Evolutionary conservation across 2,113 vertebrate genomes (phyloP).

Genomic region (Megaleporinus macrocephalus): DNA sequence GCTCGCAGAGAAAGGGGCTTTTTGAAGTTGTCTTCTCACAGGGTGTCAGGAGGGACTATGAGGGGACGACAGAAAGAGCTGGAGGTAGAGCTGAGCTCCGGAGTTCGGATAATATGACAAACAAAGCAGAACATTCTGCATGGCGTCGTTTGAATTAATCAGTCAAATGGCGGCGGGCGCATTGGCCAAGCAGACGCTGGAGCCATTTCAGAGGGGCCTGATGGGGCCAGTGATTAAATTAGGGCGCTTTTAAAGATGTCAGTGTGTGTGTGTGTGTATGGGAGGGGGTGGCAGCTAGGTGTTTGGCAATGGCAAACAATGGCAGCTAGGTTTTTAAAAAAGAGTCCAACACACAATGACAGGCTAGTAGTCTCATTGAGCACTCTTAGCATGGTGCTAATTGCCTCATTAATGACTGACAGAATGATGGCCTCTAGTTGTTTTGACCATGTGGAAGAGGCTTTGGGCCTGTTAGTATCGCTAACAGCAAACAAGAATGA

Average conservation of each 20-base stretch:
- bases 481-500: not conserved
- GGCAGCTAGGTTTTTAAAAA: constrained; percentile 35
- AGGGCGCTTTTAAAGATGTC: constrained; percentile 71
- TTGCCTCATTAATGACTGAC: constrained; percentile 34
- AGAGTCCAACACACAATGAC: constrained; percentile 45
- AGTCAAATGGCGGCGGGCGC: constrained; percentile 74
- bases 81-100: constrained; percentile 51
- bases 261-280: constrained; percentile 15
- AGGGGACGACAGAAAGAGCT: constrained; percentile 42
- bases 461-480: not conserved
- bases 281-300: constrained; percentile 43
- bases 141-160: constrained; percentile 83
- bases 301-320: constrained; percentile 34
- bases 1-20: constrained; percentile 44
- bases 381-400: constrained; percentile 23
- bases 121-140: constrained; percentile 83
- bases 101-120: constrained; percentile 72
- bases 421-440: constrained; percentile 28
- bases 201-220: constrained; percentile 71
- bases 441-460: not conserved
- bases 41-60: constrained; percentile 25
- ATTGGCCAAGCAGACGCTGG: constrained; percentile 77
- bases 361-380: constrained; percentile 17
- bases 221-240: constrained; percentile 81
- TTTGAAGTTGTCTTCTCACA: constrained; percentile 46